These are phyloP conservation scores for Monodelphis domestica DNA, from an alignment of 2,797 vertebrate species.

Conservation along the genomic window DNA sequence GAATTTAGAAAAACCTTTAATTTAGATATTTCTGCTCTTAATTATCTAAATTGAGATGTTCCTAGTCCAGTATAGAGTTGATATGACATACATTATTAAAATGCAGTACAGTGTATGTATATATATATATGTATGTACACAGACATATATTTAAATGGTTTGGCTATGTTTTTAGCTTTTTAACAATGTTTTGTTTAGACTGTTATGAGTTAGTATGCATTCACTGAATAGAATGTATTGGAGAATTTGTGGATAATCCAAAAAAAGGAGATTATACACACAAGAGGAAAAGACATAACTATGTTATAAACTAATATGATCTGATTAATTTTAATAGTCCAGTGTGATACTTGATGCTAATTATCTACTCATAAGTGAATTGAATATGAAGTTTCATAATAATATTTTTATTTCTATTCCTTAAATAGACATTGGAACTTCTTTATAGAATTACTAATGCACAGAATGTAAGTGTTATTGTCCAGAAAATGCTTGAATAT, in stretches of 20 bases:
- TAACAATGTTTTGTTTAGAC: slow-evolving; percentile 32
- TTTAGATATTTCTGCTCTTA: slow-evolving; percentile 14
- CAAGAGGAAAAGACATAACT: slow-evolving; percentile 38
- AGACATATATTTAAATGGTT: slow-evolving; percentile 19
- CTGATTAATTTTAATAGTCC: background rate
- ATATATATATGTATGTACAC: no score
- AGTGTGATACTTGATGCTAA: background rate
- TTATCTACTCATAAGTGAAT: slow-evolving; percentile 26
- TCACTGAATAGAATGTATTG: slow-evolving; percentile 32
- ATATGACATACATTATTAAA: background rate
- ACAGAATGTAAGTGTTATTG: slow-evolving; percentile 95
- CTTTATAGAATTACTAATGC: slow-evolving; percentile 97
- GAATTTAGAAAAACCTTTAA: background rate
- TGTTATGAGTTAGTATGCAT: slow-evolving; percentile 4
- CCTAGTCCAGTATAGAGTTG: background rate
- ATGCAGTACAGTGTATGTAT: background rate
- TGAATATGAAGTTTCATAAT: slow-evolving; percentile 55
- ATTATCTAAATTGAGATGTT: background rate
- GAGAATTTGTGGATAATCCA: background rate
- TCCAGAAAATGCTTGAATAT: slow-evolving; percentile 97
- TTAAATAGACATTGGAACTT: slow-evolving; percentile 93
- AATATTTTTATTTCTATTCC: slow-evolving; percentile 67
- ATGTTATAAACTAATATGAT: slow-evolving; percentile 17
- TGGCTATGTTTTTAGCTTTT: slow-evolving; percentile 30
- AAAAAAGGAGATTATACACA: background rate